A percentile compares a stretch with the other conserved stretches of the same genome.
Evolutionary conservation across 64 coral and sea anemone species (phyloP).

Genomic region (Montipora foliosa): DNA sequence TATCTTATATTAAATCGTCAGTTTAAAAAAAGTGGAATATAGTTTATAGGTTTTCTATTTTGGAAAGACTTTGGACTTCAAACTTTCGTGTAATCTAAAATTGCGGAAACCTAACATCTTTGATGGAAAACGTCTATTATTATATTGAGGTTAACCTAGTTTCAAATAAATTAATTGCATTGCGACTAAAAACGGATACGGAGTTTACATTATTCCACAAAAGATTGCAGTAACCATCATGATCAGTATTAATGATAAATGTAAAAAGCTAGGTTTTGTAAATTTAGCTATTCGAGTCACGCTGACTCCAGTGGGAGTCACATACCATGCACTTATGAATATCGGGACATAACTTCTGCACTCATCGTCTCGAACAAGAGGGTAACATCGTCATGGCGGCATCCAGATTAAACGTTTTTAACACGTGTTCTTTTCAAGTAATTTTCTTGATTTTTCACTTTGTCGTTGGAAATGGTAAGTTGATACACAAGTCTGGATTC

Average conservation of each 20-base stretch:
- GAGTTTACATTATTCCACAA: too few relatives aligned
- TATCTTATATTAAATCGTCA: not conserved
- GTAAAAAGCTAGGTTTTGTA: not conserved
- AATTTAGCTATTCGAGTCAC: not conserved
- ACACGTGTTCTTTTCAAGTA: not conserved
- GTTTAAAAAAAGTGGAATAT: not conserved
- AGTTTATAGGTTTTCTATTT: not conserved
- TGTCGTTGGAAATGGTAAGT: conserved; percentile 10
- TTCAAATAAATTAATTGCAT: too few relatives aligned
- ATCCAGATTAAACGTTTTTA: not conserved
- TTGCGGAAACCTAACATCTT: not conserved
- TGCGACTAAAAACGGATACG: too few relatives aligned
- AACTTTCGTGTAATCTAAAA: not conserved
- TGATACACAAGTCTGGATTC: not conserved
- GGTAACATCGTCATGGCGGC: not conserved
- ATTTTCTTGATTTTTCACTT: not conserved
- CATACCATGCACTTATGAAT: conserved; percentile 2
- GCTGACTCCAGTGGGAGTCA: not conserved
- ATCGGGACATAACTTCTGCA: not conserved
- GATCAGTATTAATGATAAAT: not conserved
- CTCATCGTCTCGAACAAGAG: not conserved
- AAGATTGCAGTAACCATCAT: too few relatives aligned
- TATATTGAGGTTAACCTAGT: not conserved
- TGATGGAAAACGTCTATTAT: not conserved
- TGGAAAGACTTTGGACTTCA: not conserved